Percentiles rank a stretch among this genome's conserved stretches.
These are phyloP conservation scores for Gymnothorax javanicus DNA, from an alignment of 2,797 vertebrate genomes.

Conservation along the genomic window DNA sequence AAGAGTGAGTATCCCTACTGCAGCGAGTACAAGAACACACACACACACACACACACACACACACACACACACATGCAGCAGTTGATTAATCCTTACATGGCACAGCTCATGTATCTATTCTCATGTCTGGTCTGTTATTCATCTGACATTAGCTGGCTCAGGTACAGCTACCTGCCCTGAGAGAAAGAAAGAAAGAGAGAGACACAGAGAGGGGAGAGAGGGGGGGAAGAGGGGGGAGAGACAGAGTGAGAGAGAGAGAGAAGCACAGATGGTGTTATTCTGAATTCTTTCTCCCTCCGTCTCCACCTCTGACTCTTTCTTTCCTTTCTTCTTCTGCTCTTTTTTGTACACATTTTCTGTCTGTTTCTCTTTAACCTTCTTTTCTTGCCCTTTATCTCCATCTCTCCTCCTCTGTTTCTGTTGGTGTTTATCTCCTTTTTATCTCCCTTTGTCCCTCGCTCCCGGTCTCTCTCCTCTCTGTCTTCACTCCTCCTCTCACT, in stretches of 20 bases:
- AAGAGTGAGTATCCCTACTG: neutral
- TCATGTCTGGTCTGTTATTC: slow-evolving; percentile 71
- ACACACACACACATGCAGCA: neutral
- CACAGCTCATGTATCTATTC: slow-evolving; percentile 59
- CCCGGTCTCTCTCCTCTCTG: slow-evolving; percentile 45
- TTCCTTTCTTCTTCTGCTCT: neutral
- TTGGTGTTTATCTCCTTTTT: neutral
- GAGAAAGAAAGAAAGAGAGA: slow-evolving; percentile 66
- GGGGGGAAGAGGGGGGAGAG: slow-evolving; percentile 62
- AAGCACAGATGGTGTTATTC: slow-evolving; percentile 67
- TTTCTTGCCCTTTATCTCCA: too few species aligned
- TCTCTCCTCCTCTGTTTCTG: too few species aligned
- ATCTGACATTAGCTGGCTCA: slow-evolving; percentile 73
- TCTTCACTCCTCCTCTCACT: slow-evolving; percentile 59
- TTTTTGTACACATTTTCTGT: too few species aligned
- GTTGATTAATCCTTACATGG: neutral
- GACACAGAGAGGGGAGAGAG: slow-evolving; percentile 41
- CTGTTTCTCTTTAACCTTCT: neutral
- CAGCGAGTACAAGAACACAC: neutral
- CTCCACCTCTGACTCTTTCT: slow-evolving; percentile 43
- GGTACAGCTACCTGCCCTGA: slow-evolving; percentile 56
- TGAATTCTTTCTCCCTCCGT: slow-evolving; percentile 55
- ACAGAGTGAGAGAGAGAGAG: slow-evolving; percentile 68
- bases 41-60: neutral
- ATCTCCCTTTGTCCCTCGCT: neutral